Base-by-base conservation (phyloP, 2,888 invertebrate genomes). In the Cantharis nigra region DNA sequence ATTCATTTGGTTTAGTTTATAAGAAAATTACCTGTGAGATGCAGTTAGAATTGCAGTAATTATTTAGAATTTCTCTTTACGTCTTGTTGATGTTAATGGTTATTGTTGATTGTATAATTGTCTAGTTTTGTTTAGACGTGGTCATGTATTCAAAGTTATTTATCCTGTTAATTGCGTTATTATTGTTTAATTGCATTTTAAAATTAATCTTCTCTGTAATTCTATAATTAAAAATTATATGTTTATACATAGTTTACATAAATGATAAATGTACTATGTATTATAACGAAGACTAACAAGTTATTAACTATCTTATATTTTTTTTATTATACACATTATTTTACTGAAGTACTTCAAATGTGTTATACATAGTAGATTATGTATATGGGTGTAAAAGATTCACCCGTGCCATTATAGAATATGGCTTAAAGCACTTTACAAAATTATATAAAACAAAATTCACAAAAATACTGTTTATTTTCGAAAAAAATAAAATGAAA, bases 1-100 rank as follows among this genome's bases (percentile, higher is more conserved):
- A 71, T 75, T 70, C 71, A 75, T 71, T 75, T 75, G 71, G 70
- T 75, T 75, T 65, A 64, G 71, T 75, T 75, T 71, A 75, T 75
- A 71, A 75, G 75, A 62, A 69, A 75, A 64, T 71, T 75, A 75
- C 72, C 64, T 67, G 28, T 63, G 69, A 69, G 71, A 71, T 28
- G 71, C 62, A 23, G 28, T 49, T 62, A 71, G 63, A 75, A 75
- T 75, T 75, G 70, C 67, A 9, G 67, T 26, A 72, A 72, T 75
- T 71, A 67, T 69, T 71, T 63, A 28, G 63, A 16, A 20, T 67
- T 75, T 75, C 71, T 72, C 63, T 69, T 30, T 20, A 20, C 13
- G 11, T 14, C 67, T 75, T 33, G 33, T 33, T 69, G 69, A 71
- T 75, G 67, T 13, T 75, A 71, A 75, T 69, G 75, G 75, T 69